Evolutionary conservation across 2,888 invertebrate species (phyloP).

Genomic region (Apotomis capreana): DNA sequence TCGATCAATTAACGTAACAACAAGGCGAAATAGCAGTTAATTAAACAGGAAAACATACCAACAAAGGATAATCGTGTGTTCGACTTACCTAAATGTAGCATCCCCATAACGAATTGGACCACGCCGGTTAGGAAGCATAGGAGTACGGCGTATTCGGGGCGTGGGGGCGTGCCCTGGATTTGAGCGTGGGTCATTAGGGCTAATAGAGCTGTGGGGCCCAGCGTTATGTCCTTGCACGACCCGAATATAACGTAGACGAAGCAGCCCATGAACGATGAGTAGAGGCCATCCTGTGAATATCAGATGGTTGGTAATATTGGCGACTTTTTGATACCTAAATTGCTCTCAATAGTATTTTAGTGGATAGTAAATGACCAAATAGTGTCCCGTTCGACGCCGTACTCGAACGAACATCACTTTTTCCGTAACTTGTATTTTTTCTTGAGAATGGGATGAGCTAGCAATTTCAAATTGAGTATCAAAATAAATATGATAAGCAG

Average conservation of each 20-base stretch:
- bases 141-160: constrained; percentile 90
- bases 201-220: constrained; percentile 97
- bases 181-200: constrained; percentile 95
- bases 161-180: constrained; percentile 86
- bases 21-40: constrained; percentile 2
- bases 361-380: too few species aligned
- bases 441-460: too few species aligned
- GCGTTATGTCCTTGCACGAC: constrained; percentile 93
- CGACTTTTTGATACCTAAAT: too few species aligned
- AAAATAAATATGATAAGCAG: constrained; percentile 77
- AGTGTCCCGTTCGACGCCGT: too few species aligned
- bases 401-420: too few species aligned
- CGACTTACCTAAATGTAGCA: constrained; percentile 89
- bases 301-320: too few species aligned
- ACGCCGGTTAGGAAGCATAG: constrained; percentile 92
- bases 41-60: constrained; percentile 13
- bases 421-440: too few species aligned
- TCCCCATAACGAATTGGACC: constrained; percentile 91
- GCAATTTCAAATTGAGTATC: too few species aligned
- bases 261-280: constrained; percentile 97
- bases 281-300: constrained; percentile 93
- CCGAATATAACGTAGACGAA: constrained; percentile 96
- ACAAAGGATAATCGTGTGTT: neutral
- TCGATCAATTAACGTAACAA: constrained; percentile 12
- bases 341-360: too few species aligned